These are phyloP conservation scores for Protonemura montana DNA, from an alignment of 2,888 invertebrate species.

Conservation along the genomic window DNA sequence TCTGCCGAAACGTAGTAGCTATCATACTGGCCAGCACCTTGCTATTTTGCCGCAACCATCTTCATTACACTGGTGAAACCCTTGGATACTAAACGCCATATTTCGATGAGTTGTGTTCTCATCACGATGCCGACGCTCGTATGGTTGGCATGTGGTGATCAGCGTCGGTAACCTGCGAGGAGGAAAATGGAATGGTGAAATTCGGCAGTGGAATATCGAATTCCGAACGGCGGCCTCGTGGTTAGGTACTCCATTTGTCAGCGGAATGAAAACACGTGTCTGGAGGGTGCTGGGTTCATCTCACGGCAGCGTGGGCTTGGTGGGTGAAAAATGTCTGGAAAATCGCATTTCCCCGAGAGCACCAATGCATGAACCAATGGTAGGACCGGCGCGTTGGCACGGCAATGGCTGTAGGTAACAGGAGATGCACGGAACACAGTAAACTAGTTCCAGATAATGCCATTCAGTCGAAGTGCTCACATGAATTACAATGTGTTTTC, in stretches of 20 bases:
- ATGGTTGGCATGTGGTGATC: too few relatives aligned
- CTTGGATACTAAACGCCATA: too few relatives aligned
- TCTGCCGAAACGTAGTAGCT: not conserved
- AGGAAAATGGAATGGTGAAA: not conserved
- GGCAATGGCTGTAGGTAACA: not conserved
- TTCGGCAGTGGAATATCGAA: not conserved
- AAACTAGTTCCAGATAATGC: constrained; percentile 2
- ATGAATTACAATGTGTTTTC: constrained; percentile 7
- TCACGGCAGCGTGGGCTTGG: not conserved
- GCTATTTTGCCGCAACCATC: not conserved
- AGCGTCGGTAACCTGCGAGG: too few relatives aligned
- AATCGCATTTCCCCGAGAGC: not conserved
- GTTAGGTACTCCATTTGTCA: not conserved
- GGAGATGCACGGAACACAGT: not conserved
- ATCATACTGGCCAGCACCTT: not conserved
- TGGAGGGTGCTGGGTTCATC: not conserved
- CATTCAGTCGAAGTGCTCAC: not conserved
- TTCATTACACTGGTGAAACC: not conserved
- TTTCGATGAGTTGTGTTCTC: too few relatives aligned
- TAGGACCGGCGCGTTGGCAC: not conserved
- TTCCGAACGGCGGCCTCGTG: not conserved
- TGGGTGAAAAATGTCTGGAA: not conserved
- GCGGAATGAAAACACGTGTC: not conserved
- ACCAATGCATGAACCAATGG: not conserved
- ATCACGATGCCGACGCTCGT: too few relatives aligned